Evolutionary conservation across 2,888 invertebrate species (phyloP).

Genomic region (Lepeophtheirus nordmannii): DNA sequence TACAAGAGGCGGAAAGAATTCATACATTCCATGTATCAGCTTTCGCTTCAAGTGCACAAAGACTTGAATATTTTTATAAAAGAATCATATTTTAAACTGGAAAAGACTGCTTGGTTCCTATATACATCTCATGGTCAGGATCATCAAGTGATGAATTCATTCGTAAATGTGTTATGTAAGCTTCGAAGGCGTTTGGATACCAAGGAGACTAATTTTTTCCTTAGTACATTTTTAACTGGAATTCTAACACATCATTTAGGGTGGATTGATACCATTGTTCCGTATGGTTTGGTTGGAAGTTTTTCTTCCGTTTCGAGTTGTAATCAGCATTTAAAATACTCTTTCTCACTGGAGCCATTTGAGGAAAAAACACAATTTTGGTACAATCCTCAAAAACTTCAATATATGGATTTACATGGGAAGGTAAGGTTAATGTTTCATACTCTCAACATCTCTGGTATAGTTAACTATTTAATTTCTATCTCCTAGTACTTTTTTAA

Average conservation of each 20-base stretch:
- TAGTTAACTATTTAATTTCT: too few species aligned
- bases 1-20: background rate
- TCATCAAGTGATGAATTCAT: background rate
- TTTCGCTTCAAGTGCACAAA: background rate
- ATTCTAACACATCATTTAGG: background rate
- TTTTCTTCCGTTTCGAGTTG: background rate
- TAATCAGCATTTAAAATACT: background rate
- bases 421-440: too few species aligned
- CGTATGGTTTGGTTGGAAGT: background rate
- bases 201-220: background rate
- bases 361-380: background rate
- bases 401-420: background rate
- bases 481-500: too few species aligned
- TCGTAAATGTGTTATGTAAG: background rate
- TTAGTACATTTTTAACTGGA: background rate
- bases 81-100: background rate
- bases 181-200: background rate
- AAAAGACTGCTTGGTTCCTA: background rate
- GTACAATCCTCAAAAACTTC: constrained; percentile 1
- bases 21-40: background rate
- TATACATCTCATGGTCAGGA: background rate
- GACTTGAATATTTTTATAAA: background rate
- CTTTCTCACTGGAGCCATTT: background rate
- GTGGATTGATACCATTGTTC: background rate
- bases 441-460: too few species aligned